Conservation (phyloP, 2,113 vertebrate genomes). For the Tinamus guttatus region DNA sequence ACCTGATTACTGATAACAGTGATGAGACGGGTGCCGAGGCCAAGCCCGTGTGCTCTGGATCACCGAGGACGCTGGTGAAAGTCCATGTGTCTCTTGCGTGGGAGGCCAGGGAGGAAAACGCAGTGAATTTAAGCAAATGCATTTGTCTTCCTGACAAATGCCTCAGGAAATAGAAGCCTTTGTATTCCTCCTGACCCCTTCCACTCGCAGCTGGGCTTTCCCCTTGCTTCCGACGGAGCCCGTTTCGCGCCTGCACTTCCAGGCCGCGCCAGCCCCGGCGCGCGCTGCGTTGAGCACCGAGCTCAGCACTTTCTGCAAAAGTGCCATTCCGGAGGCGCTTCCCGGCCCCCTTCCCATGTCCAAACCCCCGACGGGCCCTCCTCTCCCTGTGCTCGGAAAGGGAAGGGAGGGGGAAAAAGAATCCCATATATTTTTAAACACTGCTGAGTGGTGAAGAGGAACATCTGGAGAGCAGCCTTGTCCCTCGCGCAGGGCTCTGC, state of each 20-base stretch:
- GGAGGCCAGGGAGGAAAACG: constrained; percentile 31
- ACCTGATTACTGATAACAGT: not conserved
- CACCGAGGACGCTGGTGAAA: constrained; percentile 2
- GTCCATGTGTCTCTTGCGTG: not conserved
- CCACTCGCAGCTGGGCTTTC: constrained; percentile 34
- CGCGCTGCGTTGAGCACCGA: not conserved
- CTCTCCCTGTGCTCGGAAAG: not conserved
- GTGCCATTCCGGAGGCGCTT: fast-evolving
- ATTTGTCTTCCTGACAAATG: constrained; percentile 57
- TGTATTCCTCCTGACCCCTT: constrained; percentile 45
- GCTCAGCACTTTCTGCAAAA: not conserved
- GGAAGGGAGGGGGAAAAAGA: fast-evolving
- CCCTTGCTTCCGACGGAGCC: not conserved
- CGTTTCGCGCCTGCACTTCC: not conserved
- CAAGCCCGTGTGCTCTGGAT: not conserved
- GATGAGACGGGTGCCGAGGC: not conserved
- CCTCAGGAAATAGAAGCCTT: constrained; percentile 48
- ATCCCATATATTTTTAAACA: constrained; percentile 6
- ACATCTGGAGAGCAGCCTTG: constrained; percentile 58
- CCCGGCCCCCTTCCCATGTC: not conserved
- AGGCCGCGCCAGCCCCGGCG: not conserved
- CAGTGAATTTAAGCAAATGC: not conserved
- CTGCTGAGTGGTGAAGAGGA: constrained; percentile 8
- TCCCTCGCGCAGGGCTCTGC: not conserved
- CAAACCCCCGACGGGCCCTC: not conserved